Conservation (phyloP, 2,888 invertebrate genomes). For the Diploptera punctata region DNA sequence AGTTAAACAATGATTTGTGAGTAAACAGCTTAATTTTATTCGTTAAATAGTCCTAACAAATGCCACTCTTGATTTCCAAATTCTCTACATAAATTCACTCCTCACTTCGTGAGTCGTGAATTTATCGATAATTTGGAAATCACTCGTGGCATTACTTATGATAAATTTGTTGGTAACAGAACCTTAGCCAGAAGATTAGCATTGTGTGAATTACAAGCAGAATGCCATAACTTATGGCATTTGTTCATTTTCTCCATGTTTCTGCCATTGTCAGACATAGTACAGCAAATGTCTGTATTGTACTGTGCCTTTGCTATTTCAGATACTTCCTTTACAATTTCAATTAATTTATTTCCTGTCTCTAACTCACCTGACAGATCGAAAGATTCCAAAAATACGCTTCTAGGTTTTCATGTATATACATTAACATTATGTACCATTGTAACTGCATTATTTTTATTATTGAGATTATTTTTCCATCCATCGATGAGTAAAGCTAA, state of each 20-base stretch:
- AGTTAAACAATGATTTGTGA: too few relatives aligned
- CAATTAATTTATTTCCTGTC: not conserved
- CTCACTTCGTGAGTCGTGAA: too few relatives aligned
- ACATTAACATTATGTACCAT: not conserved
- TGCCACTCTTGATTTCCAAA: too few relatives aligned
- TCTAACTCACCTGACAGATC: too few relatives aligned
- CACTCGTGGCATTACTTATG: too few relatives aligned
- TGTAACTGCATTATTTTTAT: not conserved
- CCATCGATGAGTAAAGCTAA: not conserved
- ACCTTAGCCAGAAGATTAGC: slow-evolving; percentile 8
- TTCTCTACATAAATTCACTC: too few relatives aligned
- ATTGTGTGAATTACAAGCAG: not conserved
- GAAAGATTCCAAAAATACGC: not conserved
- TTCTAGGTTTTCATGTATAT: not conserved
- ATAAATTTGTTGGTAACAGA: too few relatives aligned
- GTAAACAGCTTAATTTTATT: too few relatives aligned
- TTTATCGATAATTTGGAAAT: too few relatives aligned
- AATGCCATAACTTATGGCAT: not conserved
- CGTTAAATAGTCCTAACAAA: too few relatives aligned
- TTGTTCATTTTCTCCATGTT: slow-evolving; percentile 3
- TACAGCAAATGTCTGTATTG: not conserved
- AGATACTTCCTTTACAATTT: not conserved
- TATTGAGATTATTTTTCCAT: slow-evolving; percentile 5
- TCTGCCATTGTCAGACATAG: not conserved
- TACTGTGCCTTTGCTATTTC: not conserved